Evolutionary conservation across 2,888 invertebrate genomes (phyloP).

Genomic region (Acholoe squamosa): DNA sequence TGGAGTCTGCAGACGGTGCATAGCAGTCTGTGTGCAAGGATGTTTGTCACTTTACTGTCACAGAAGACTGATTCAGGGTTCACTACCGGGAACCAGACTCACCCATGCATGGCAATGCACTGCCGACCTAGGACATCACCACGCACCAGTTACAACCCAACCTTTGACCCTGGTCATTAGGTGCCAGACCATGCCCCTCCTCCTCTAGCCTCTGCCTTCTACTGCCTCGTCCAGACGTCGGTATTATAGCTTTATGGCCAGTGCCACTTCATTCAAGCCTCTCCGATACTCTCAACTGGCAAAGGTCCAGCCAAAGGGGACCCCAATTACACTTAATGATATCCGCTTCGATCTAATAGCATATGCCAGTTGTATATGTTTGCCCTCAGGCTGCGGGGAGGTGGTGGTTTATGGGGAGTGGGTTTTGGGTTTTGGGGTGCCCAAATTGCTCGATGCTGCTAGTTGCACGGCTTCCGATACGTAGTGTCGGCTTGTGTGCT

Average conservation of each 20-base stretch:
- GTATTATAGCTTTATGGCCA: neutral
- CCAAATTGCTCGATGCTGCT: neutral
- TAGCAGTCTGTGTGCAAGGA: too few species aligned
- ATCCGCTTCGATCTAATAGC: neutral
- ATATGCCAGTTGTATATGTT: neutral
- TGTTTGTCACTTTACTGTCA: too few species aligned
- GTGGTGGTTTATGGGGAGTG: constrained; percentile 12
- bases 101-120: neutral
- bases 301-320: neutral
- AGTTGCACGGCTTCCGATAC: neutral
- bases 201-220: neutral
- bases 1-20: too few species aligned
- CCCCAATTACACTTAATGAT: constrained; percentile 27
- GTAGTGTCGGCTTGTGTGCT: neutral
- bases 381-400: too few species aligned
- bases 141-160: constrained; percentile 36
- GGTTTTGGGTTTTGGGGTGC: neutral
- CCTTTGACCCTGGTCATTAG: constrained; percentile 25
- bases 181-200: constrained; percentile 6
- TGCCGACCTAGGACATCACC: neutral
- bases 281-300: neutral
- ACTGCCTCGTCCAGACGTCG: neutral
- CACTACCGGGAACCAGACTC: too few species aligned
- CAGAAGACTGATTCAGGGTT: too few species aligned
- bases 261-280: neutral